Conservation (phyloP, 2,113 vertebrate genomes). For the Dasyprocta punctata region DNA sequence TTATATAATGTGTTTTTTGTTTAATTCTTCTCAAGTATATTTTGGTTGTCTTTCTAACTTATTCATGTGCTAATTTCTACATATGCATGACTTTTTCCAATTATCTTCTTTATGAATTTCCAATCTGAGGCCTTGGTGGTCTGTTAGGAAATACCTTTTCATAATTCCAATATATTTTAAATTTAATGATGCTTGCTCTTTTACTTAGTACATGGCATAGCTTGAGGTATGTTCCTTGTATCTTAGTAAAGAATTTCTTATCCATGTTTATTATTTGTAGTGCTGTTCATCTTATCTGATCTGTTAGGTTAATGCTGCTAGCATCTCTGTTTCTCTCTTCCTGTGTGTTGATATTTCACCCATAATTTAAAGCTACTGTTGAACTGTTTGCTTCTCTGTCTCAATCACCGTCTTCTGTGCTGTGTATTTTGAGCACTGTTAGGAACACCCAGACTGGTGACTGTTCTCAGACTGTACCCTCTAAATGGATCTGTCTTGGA, state of each 20-base stretch:
- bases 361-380: neutral
- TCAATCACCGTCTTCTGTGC: neutral
- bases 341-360: neutral
- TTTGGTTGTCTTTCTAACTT: neutral
- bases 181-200: neutral
- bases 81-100: neutral
- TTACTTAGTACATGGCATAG: neutral
- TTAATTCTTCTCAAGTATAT: neutral
- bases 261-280: neutral
- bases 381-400: neutral
- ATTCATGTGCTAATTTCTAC: neutral
- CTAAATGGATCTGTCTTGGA: neutral
- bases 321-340: neutral
- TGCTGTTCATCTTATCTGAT: neutral
- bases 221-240: neutral
- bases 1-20: neutral
- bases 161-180: neutral
- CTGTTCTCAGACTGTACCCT: neutral
- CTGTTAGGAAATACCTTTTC: neutral
- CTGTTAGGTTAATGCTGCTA: neutral
- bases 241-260: neutral
- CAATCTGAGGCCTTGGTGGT: neutral
- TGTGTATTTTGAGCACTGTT: neutral
- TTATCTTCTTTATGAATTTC: neutral
- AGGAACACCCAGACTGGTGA: too few relatives aligned